A percentile compares a stretch with the other conserved stretches of the same genome.
These are phyloP conservation scores for Frankliniella fusca DNA, from an alignment of 2,888 invertebrate genomes.

Conservation along the genomic window DNA sequence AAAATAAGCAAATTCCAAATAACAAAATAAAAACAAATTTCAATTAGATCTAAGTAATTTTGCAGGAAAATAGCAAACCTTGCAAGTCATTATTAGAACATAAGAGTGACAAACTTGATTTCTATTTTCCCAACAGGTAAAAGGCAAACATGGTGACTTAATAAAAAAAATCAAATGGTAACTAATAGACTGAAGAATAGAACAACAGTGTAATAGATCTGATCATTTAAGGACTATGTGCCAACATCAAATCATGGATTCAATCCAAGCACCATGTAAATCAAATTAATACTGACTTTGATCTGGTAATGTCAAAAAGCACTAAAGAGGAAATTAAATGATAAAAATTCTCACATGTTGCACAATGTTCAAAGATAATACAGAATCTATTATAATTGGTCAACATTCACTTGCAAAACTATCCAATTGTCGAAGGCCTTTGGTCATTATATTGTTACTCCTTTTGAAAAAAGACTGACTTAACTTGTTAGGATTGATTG, in stretches of 20 bases:
- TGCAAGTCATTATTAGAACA: too few relatives aligned
- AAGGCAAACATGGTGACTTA: constrained; percentile 21
- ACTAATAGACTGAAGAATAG: background rate
- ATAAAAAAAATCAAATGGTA: background rate
- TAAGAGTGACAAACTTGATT: background rate
- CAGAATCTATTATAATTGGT: background rate
- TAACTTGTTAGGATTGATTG: too few relatives aligned
- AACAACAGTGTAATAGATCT: background rate
- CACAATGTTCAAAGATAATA: background rate
- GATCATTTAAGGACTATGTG: background rate
- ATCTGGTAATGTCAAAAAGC: constrained; percentile 3
- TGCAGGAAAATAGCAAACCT: background rate
- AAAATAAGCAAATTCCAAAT: background rate
- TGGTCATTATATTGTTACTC: too few relatives aligned
- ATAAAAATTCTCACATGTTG: too few relatives aligned
- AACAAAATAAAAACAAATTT: background rate
- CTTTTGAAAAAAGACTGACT: too few relatives aligned
- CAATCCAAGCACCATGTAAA: background rate
- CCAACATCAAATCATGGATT: background rate
- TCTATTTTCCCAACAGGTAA: background rate
- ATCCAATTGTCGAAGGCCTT: too few relatives aligned
- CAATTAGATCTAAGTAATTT: background rate
- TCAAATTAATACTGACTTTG: background rate
- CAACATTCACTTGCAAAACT: too few relatives aligned
- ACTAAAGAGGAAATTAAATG: too few relatives aligned